Evolutionary conservation across 2,797 vertebrate species (phyloP).

Genomic region (Sitta carolinensis): DNA sequence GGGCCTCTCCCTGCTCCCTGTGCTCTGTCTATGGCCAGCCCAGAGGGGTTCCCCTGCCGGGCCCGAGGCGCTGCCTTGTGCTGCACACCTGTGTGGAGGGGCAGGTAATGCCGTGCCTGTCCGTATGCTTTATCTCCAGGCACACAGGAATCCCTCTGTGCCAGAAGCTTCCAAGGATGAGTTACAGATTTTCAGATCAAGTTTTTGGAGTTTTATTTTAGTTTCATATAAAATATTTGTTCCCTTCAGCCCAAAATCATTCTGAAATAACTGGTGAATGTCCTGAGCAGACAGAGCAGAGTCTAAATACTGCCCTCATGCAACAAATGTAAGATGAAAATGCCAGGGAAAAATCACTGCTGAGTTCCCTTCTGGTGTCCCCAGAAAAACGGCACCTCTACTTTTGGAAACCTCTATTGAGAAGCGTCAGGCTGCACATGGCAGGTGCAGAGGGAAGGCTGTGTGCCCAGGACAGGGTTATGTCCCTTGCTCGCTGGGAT

Average conservation of each 20-base stretch:
- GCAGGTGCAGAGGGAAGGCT: neutral
- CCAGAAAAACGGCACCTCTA: neutral
- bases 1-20: neutral
- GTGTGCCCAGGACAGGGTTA: accelerated
- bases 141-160: neutral
- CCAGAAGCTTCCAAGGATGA: neutral
- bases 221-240: neutral
- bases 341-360: neutral
- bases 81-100: accelerated
- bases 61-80: accelerated
- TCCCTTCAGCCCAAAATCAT: neutral
- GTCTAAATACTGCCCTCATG: neutral
- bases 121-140: accelerated
- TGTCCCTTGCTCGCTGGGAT: accelerated
- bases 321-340: neutral
- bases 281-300: neutral
- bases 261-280: neutral
- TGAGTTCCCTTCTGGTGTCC: neutral
- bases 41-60: accelerated
- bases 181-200: neutral
- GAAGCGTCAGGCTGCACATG: neutral
- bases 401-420: neutral
- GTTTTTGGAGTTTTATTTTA: neutral
- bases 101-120: neutral
- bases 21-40: neutral